Percentiles rank a stretch among this genome's conserved stretches.
These are phyloP conservation scores for Melieria crassipennis DNA, from an alignment of 2,888 invertebrate species.

Conservation along the genomic window DNA sequence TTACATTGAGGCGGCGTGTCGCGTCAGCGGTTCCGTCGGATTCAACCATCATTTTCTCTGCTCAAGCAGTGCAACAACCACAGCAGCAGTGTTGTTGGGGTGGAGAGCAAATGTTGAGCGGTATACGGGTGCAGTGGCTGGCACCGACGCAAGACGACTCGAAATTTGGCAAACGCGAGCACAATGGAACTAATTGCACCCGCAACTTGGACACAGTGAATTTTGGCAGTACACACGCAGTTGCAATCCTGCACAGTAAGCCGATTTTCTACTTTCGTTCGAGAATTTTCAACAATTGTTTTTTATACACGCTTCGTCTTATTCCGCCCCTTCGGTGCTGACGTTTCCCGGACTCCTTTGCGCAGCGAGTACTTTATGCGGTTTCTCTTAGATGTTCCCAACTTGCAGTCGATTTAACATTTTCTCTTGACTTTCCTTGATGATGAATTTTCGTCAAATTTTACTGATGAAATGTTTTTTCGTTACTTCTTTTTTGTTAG, in stretches of 20 bases:
- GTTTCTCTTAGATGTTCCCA: neutral
- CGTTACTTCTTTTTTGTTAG: neutral
- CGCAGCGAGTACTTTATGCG: neutral
- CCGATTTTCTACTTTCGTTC: neutral
- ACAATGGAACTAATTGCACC: neutral
- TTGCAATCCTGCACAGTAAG: neutral
- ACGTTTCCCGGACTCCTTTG: neutral
- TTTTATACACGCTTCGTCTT: constrained; percentile 22
- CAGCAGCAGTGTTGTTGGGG: no score
- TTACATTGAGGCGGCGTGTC: constrained; percentile 94
- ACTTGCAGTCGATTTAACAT: neutral
- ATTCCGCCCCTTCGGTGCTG: constrained; percentile 27
- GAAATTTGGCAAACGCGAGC: neutral
- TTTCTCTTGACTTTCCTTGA: neutral
- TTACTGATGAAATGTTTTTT: neutral
- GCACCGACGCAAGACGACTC: no score
- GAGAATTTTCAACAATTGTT: constrained; percentile 29
- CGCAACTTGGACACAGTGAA: neutral
- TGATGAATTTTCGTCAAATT: neutral
- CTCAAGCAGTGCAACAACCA: constrained; percentile 20
- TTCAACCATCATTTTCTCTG: constrained; percentile 73
- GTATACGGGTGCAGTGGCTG: no score
- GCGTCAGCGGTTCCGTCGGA: constrained; percentile 85
- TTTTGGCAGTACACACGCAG: neutral
- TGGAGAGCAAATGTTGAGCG: no score